Evolutionary conservation across 2,888 invertebrate genomes (phyloP), one percentile per base, ranked within the genome.

Genomic region (Heteropelma amictum): DNA sequence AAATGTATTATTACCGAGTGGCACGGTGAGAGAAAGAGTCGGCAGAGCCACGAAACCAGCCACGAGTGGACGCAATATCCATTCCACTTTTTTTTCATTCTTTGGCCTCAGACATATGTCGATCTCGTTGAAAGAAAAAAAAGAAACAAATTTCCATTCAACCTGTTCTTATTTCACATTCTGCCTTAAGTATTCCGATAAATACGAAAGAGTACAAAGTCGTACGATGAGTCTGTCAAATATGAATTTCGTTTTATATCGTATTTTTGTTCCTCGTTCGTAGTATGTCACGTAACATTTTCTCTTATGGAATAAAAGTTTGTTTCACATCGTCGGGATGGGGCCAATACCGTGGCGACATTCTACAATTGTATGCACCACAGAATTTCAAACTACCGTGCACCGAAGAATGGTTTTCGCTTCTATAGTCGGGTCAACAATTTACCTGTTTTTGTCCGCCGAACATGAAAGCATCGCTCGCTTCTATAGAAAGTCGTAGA

Each of bases 401-500:
- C 42, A 64, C 54, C 33, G 8, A 3, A 10, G 42, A 53, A 53
- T 19, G 12, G 7, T 28, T 28, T 28, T 14, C 21, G 7, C 4
- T 8, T 51, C 12, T 45, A 33, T 10, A 14, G 7, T 23, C 7
- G 5, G 0, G 7, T 19, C 8, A 33, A 19, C 5, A 33, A 12
- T 19, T 71, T 85, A 95, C 94, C 91, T 97, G 96, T 90, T 96
- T 97, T 85, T 97, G 96, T 1, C 98, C 98, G 73, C 98, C 94
- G 90, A 97, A 98, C 95, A 98, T 97, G 88, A 98, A 98, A 40
- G 95, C 95, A 88, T 98, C 97, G 72, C 93, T 95, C 5, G 94
- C 93, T 81, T 96, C 96, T 90, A 97, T 94, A 61, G 91, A 92
- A 38, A 96, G 89, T 81, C 92, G 93, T 33, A 97, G 90, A 75